These are phyloP conservation scores for Ibidorhyncha struthersii DNA, from an alignment of 2,113 vertebrate genomes.

Conservation along the genomic window DNA sequence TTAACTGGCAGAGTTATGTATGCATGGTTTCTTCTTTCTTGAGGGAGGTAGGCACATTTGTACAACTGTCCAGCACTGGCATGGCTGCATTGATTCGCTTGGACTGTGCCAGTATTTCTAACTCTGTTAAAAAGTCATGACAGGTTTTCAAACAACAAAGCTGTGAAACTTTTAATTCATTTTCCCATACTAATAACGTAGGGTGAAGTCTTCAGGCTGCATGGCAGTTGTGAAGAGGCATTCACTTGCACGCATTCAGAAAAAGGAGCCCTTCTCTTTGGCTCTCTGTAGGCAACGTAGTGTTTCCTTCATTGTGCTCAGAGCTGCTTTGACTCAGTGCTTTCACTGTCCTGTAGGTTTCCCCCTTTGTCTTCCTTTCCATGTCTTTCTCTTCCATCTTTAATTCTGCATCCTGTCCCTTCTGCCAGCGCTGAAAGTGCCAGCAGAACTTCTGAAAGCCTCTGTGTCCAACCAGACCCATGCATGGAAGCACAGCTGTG, in stretches of 20 bases:
- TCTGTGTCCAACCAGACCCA: not conserved
- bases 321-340: not conserved
- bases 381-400: not conserved
- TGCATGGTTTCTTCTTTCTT: not conserved
- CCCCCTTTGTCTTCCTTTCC: not conserved
- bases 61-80: not conserved
- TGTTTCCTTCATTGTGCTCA: not conserved
- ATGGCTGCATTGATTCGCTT: not conserved
- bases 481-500: not conserved
- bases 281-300: not conserved
- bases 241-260: not conserved
- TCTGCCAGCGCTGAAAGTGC: not conserved
- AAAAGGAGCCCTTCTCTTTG: not conserved
- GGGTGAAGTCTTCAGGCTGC: not conserved
- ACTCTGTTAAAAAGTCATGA: not conserved
- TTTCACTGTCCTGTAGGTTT: not conserved
- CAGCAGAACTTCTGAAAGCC: not conserved
- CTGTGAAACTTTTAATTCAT: not conserved
- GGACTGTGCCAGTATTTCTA: not conserved
- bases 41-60: not conserved
- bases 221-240: not conserved
- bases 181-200: not conserved
- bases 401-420: not conserved
- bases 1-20: not conserved
- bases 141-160: not conserved